Conservation (phyloP, 2,888 invertebrate species). For the Macaria liturata region DNA sequence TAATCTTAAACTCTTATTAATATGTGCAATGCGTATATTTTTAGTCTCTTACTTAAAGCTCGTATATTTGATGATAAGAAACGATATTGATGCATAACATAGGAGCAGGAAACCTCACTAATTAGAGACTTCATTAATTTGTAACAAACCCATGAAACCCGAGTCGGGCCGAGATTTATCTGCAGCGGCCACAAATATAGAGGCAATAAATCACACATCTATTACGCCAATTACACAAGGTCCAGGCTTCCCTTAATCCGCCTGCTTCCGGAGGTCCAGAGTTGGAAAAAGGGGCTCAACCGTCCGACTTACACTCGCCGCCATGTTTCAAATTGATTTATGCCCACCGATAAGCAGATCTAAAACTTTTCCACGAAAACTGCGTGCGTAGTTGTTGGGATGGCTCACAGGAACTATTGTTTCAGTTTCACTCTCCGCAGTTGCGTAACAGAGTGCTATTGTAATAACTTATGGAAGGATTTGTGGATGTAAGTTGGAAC, state of each 20-base stretch:
- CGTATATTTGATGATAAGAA: too few species aligned
- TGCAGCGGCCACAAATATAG: conserved; percentile 28
- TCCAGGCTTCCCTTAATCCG: conserved; percentile 72
- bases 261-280: conserved; percentile 50
- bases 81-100: too few species aligned
- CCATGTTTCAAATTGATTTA: conserved; percentile 80
- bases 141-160: conserved; percentile 27
- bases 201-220: conserved; percentile 70
- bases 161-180: conserved; percentile 11
- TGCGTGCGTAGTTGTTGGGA: conserved; percentile 33
- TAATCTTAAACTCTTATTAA: too few species aligned
- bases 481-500: conserved; percentile 64
- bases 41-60: too few species aligned
- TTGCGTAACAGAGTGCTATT: conserved; percentile 55
- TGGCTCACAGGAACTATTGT: conserved; percentile 58
- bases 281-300: conserved; percentile 71
- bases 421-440: conserved; percentile 57
- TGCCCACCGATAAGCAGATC: conserved; percentile 71
- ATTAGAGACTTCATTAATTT: conserved; percentile 21
- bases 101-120: conserved; percentile 1
- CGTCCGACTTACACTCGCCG: conserved; percentile 62
- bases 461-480: conserved; percentile 72
- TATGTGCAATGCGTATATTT: too few species aligned
- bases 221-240: conserved; percentile 79
- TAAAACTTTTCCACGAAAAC: conserved; percentile 52